Conservation (phyloP, 2,888 invertebrate species). For the Xanthia togata region DNA sequence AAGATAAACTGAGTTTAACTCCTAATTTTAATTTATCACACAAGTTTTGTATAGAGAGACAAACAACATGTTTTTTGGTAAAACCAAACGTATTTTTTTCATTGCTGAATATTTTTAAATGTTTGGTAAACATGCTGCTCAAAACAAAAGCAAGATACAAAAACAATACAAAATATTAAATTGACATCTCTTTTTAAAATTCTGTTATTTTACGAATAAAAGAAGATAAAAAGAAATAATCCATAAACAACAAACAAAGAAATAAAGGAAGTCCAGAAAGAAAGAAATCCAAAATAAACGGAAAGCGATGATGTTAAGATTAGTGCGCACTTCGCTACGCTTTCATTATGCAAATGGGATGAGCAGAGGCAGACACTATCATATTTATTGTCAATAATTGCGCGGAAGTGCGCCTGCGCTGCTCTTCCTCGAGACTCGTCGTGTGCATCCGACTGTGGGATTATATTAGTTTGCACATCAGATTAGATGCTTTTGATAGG, state of each 20-base stretch:
- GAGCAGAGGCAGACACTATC: constrained; percentile 34
- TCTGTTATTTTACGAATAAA: neutral
- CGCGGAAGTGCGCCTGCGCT: constrained; percentile 61
- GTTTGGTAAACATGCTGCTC: neutral
- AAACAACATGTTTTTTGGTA: neutral
- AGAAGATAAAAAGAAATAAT: neutral
- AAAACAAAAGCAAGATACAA: neutral
- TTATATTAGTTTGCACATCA: constrained; percentile 54
- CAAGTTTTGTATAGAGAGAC: neutral
- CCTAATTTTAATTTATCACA: neutral
- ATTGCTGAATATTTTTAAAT: neutral
- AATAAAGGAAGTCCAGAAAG: neutral
- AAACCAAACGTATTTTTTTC: neutral
- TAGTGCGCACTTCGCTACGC: constrained; percentile 39
- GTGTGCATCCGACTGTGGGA: constrained; percentile 68
- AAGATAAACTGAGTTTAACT: neutral
- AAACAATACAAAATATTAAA: neutral
- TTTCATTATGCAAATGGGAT: constrained; percentile 67
- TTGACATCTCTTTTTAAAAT: neutral
- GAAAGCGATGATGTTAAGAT: constrained; percentile 49
- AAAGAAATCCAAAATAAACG: constrained; percentile 28
- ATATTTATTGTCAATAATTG: constrained; percentile 68
- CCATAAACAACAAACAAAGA: constrained; percentile 5
- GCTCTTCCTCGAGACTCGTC: constrained; percentile 62
- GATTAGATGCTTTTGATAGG: constrained; percentile 37